Base-by-base conservation (phyloP, 2,113 vertebrate species). In the Trochalopteron elliotii region DNA sequence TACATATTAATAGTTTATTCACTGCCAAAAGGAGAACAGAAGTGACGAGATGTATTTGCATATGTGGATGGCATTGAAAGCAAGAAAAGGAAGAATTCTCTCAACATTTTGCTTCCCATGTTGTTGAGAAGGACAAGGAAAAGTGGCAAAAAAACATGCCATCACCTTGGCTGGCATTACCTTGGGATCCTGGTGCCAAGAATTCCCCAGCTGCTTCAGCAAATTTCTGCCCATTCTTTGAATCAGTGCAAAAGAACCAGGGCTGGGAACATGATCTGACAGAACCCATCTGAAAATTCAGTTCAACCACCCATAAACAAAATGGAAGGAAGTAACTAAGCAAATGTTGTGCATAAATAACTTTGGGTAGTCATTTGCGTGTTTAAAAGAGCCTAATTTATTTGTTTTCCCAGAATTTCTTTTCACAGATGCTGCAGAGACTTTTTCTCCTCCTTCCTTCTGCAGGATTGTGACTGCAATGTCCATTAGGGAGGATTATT, bases 401-500 rank as follows among this genome's bases (percentile, higher is more conserved):
- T 92, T 91, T 85, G n/a, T 79, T 89, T 96, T 44, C 52, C 24
- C 87, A 60, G 89, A 45, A 64, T 78, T 96, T 92, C 69, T 23
- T 93, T 89, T 63, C 72, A 87, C 49, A 90, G 86, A 87, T 94
- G 83, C 52, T 83, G 42, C 42, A 25, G 57, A 89, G 35, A 30
- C 77, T 93, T 65, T 65, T 64, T 45, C 27, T 53, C 27, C 22
- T 31, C 33, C 45, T n/a, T 64, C 69, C 69, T 95, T 74, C 45
- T 89, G 44, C 59, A 49, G 57, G 24, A 89, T 50, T 65, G 67
- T 91, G 49, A 86, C 55, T 83, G 64, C 64, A 72, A 93, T 37
- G 81, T 55, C 69, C 65, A 59, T 95, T 87, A 92, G 61, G 64
- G 77, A 96, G 84, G 85, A 93, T 89, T 91, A 81, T 90, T 96